Evolutionary conservation across 2,888 invertebrate species (phyloP).

Genomic region (Asteroscopus sphinx): DNA sequence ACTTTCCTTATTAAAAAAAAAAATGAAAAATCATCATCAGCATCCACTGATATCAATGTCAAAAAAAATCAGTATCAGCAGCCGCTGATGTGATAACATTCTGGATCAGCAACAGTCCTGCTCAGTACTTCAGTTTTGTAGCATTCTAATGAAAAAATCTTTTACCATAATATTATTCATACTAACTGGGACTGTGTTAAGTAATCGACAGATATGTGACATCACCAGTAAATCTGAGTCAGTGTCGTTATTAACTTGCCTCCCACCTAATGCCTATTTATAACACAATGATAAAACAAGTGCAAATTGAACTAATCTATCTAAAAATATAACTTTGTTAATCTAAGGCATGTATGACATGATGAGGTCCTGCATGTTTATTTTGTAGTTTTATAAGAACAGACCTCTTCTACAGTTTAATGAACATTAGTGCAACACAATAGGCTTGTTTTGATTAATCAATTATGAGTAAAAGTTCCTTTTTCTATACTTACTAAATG

Average conservation of each 20-base stretch:
- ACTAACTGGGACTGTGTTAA: slow-evolving; percentile 6
- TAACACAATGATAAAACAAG: slow-evolving; percentile 24
- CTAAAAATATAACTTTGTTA: slow-evolving; percentile 1
- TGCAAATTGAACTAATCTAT: slow-evolving; percentile 19
- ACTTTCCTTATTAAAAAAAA: no score
- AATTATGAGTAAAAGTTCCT: not conserved
- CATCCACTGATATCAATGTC: no score
- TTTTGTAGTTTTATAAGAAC: no score
- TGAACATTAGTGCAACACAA: not conserved
- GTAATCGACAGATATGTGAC: slow-evolving; percentile 31
- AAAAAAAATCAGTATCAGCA: no score
- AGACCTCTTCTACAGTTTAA: no score
- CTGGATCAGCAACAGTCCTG: no score
- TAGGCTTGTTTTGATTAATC: not conserved
- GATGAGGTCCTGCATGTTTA: no score
- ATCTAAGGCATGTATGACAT: not conserved
- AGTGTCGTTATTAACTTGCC: slow-evolving; percentile 29
- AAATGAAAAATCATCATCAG: no score
- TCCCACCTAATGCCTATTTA: slow-evolving; percentile 43
- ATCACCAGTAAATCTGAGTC: slow-evolving; percentile 47
- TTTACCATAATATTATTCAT: slow-evolving; percentile 1
- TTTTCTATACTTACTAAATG: slow-evolving; percentile 93
- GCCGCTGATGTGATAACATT: no score
- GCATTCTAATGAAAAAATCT: not conserved
- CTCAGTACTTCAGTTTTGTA: not conserved